Base-by-base conservation (phyloP, 2,888 invertebrate species). In the Caenorhabditis sulstoni region DNA sequence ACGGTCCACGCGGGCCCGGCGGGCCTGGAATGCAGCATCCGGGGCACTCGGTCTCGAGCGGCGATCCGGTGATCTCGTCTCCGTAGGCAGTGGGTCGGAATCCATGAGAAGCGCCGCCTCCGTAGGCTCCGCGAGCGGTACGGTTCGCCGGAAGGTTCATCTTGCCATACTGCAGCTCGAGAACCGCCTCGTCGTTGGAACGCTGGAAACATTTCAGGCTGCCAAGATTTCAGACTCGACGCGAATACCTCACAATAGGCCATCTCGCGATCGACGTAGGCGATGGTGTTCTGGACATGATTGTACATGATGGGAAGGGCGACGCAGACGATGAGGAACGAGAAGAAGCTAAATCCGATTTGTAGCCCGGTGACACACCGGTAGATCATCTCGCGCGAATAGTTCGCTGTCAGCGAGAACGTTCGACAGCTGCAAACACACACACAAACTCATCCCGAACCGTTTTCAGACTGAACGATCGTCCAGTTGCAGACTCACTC, bases 261-360 rank as follows among this genome's bases (percentile, higher is more conserved):
- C 86, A 90, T 88, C 67, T 90, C 89, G 23, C 84, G 73, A n/a
- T 89, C 88, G 16, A 89, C 90, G 70, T 90, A 90, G 39, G 84
- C 84, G 14, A 88, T 85, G 1, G 89, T 90, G 29, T 86, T 88
- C 49, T 89, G 88, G 35, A 90, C 87, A 76, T 87, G 86, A 79
- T 88, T 90, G 83, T 90, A 90, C 89, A 90, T 87, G 50, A 88
- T 79, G 35, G 90, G 90, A 37, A 90, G 82, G 11, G 85, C 82
- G 45, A 88, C 66, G 67, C 87, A 87, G 29, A 90, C 65, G 45
- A 86, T 81, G 35, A 90, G 59, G 35, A 90, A 76, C 18, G 89
- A 89, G 39, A 88, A 73, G 47, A 78, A 80, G 83, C 90, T 88
- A 88, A 88, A 89, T 77, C 82, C 85, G 78, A 90, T 89, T 85